Conservation (phyloP, 2,113 vertebrate genomes). For the Ceyx melanurus region DNA sequence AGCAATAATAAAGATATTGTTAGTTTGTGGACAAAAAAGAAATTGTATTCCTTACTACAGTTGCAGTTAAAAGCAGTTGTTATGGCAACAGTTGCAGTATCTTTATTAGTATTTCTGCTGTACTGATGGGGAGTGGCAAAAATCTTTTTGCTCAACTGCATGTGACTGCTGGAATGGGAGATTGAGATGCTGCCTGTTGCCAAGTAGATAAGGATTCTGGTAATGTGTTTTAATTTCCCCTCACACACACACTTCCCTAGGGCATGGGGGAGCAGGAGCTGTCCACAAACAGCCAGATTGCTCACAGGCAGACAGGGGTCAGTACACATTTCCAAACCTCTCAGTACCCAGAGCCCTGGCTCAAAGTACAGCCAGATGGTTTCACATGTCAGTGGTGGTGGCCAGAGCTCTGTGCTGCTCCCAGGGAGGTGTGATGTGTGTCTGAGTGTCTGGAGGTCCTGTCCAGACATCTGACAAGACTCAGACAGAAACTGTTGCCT, state of each 20-base stretch:
- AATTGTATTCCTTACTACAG: not conserved
- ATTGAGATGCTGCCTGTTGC: not conserved
- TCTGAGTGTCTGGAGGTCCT: not conserved
- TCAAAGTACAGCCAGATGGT: not conserved
- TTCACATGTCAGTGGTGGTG: not conserved
- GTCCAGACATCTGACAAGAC: not conserved
- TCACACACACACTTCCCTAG: not conserved
- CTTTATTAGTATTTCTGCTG: not conserved
- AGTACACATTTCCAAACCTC: not conserved
- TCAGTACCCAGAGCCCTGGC: not conserved
- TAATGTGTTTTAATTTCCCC: not conserved
- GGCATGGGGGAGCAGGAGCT: not conserved
- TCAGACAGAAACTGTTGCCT: not conserved
- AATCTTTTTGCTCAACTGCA: not conserved
- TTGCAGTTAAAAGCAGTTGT: conserved; percentile 41
- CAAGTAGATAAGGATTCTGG: not conserved
- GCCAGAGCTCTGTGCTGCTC: not conserved
- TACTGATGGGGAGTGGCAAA: not conserved
- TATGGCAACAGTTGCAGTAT: conserved; percentile 47
- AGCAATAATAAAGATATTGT: not conserved
- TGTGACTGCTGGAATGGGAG: not conserved
- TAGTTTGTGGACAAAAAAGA: not conserved
- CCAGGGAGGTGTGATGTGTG: not conserved
- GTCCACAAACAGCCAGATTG: not conserved
- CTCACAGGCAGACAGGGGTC: not conserved